Percentiles rank a stretch among this genome's conserved stretches.
Conservation (phyloP, 2,888 invertebrate genomes). For the Axea sp. region DNA sequence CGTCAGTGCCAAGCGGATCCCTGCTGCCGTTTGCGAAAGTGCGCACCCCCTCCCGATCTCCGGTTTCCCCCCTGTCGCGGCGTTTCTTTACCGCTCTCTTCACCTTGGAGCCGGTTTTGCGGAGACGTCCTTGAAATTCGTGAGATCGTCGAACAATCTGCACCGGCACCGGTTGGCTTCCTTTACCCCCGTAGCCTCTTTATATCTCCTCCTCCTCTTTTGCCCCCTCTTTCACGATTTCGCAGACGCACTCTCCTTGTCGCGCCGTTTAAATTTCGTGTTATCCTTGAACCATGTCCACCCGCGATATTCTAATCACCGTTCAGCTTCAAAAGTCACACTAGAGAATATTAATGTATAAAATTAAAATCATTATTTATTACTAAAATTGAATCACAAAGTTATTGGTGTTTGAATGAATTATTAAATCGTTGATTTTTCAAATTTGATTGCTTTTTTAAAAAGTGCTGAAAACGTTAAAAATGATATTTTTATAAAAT, state of each 20-base stretch:
- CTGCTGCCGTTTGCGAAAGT: slow-evolving; percentile 53
- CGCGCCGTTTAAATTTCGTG: slow-evolving; percentile 50
- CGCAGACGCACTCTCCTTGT: slow-evolving; percentile 16
- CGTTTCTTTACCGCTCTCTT: slow-evolving; percentile 57
- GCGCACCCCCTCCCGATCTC: slow-evolving; percentile 24
- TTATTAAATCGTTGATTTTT: too few relatives aligned
- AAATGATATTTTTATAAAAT: too few relatives aligned
- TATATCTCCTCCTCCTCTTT: slow-evolving; percentile 1
- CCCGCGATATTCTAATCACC: slow-evolving; percentile 41
- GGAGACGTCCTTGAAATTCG: slow-evolving; percentile 79
- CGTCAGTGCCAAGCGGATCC: slow-evolving; percentile 65
- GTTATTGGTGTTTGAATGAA: too few relatives aligned
- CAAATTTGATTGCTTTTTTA: too few relatives aligned
- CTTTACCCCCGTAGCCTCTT: slow-evolving; percentile 52
- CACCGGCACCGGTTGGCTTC: slow-evolving; percentile 68
- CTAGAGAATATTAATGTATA: neutral
- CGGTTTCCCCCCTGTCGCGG: slow-evolving; percentile 36
- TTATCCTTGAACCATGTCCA: slow-evolving; percentile 53
- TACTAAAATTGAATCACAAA: too few relatives aligned
- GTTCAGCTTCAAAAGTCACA: neutral
- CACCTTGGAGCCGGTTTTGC: slow-evolving; percentile 73
- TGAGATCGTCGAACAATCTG: slow-evolving; percentile 74
- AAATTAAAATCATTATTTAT: too few relatives aligned
- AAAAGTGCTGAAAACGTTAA: too few relatives aligned
- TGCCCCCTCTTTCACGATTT: neutral